A percentile compares a stretch with the other conserved stretches of the same genome.
Conservation (phyloP, 2,888 invertebrate genomes). For the Invenusta paracnida region DNA sequence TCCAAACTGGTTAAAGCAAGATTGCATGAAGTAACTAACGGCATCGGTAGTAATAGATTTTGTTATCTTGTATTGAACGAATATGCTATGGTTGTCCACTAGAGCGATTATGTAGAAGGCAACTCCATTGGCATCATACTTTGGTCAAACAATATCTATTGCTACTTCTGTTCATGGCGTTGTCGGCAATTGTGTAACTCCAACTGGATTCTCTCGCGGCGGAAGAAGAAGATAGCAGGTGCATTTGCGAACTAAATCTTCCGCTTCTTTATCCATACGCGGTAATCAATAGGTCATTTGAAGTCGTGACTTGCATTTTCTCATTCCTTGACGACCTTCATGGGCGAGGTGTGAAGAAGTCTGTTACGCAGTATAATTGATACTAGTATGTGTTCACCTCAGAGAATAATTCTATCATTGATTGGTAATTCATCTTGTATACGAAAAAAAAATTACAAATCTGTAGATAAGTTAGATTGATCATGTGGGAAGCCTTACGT, state of each 20-base stretch:
- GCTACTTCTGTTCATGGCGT: background rate
- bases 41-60: slow-evolving; percentile 7
- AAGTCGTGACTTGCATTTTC: slow-evolving; percentile 38
- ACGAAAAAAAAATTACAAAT: slow-evolving; percentile 27
- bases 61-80: slow-evolving; percentile 1
- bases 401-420: slow-evolving; percentile 6
- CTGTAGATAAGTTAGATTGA: no score
- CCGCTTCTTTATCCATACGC: slow-evolving; percentile 20
- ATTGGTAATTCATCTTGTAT: no score
- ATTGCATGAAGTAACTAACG: background rate
- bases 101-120: slow-evolving; percentile 28
- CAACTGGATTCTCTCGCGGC: slow-evolving; percentile 36
- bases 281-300: slow-evolving; percentile 38
- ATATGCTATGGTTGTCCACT: slow-evolving; percentile 12
- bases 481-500: no score
- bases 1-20: background rate
- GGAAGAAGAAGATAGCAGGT: slow-evolving; percentile 1
- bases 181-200: background rate
- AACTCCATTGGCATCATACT: background rate
- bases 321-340: slow-evolving; percentile 41
- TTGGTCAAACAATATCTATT: slow-evolving; percentile 27
- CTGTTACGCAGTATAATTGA: background rate
- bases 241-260: slow-evolving; percentile 34
- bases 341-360: slow-evolving; percentile 35
- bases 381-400: slow-evolving; percentile 6